These are phyloP conservation scores for Neocrepidodera transversa DNA, from an alignment of 2,888 invertebrate species.

Conservation along the genomic window DNA sequence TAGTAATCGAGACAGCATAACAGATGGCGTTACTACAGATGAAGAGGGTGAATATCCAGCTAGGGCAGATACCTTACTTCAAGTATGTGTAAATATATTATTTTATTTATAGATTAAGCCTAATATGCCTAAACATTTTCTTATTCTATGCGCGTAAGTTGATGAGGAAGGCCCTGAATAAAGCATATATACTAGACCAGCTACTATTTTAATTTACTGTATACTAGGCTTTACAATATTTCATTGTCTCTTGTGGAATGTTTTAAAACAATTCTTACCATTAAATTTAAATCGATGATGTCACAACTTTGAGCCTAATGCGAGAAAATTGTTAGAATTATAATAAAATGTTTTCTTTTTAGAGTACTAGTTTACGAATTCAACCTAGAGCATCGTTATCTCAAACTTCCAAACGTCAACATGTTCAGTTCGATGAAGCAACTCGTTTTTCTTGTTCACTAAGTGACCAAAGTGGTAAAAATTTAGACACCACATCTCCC, in stretches of 20 bases:
- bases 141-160: too few species aligned
- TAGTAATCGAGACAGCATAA: slow-evolving; percentile 1
- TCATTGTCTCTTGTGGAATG: too few species aligned
- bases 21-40: slow-evolving; percentile 18
- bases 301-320: too few species aligned
- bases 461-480: slow-evolving; percentile 32
- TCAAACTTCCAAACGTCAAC: slow-evolving; percentile 38
- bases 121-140: too few species aligned
- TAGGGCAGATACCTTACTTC: background rate
- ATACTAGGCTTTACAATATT: too few species aligned
- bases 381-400: slow-evolving; percentile 47
- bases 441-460: slow-evolving; percentile 36
- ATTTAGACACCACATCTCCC: slow-evolving; percentile 22
- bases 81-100: background rate
- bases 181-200: too few species aligned
- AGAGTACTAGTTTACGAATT: slow-evolving; percentile 40
- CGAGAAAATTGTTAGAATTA: too few species aligned
- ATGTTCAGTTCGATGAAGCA: slow-evolving; percentile 40
- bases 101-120: background rate
- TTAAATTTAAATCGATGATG: too few species aligned
- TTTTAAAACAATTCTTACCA: too few species aligned
- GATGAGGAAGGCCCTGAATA: too few species aligned
- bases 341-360: too few species aligned
- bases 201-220: too few species aligned
- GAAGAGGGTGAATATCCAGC: slow-evolving; percentile 2